Base-by-base conservation (phyloP, 2,888 invertebrate species). In the Aelia acuminata region DNA sequence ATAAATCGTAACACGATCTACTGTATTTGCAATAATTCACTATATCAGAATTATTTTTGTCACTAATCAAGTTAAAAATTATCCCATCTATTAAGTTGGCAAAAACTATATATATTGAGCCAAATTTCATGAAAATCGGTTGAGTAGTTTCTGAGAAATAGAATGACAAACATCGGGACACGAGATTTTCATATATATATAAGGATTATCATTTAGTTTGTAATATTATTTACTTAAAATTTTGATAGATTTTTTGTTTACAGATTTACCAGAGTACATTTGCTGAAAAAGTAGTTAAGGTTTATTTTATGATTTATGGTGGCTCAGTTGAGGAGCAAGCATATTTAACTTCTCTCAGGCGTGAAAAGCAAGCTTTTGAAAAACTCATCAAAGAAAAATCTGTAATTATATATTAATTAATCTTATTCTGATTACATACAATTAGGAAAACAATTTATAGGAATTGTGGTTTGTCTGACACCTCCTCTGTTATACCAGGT, bases 281-380 rank as follows among this genome's bases (percentile, higher is more conserved):
- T 91, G 92, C 93, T 39, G 93, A 93, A 18, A 92, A 94, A 0
- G 92, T 93, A 26, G 92, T 96, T 10, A 95, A 95, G 91, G 96
- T 99, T 15, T 99, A 97, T 92, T 98, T 98, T 91, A 92, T 99
- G 85, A 95, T 98, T 90, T 98, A 98, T 92, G 95, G 95, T 18
- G 96, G 96, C 89, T 99, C 99, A 13, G 97, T 98, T 0, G 99
- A 99, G 93, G 99, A 99, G 92, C 99, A 99, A 93, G 95, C 97
- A 3, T 99, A 98, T 92, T 94, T 99, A 53, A 98, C 98, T 0
- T 95, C 96, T 0, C 93, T 99, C 88, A 94, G 97, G 90, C 94
- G 96, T 90, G 99, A 99, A 92, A 99, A 99, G 92, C 95, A 97
- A 91, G 97, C 99, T 0, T 99, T 99, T 92, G 98, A 99, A 92